Conservation (phyloP, 2,888 invertebrate genomes). For the Acheta domesticus region DNA sequence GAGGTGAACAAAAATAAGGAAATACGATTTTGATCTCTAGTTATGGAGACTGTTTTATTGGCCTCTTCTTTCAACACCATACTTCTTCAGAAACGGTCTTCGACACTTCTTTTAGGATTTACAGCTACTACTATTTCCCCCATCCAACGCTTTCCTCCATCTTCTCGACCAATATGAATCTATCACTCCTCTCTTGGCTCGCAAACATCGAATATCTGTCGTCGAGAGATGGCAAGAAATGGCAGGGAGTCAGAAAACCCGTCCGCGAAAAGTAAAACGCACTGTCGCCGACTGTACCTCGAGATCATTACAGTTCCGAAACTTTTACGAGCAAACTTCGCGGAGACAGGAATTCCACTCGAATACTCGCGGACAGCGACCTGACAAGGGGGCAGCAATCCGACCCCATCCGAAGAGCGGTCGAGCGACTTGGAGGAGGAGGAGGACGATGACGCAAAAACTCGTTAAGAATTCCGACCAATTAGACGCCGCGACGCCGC, state of each 20-base stretch:
- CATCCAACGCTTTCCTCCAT: too few relatives aligned
- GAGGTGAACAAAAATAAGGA: too few relatives aligned
- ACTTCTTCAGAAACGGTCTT: too few relatives aligned
- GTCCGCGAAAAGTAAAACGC: background rate
- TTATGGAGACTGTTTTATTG: too few relatives aligned
- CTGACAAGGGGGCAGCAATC: background rate
- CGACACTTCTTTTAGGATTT: too few relatives aligned
- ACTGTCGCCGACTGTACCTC: background rate
- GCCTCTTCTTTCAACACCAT: too few relatives aligned
- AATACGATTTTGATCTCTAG: too few relatives aligned
- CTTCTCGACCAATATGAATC: background rate
- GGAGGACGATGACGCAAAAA: background rate
- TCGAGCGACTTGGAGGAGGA: background rate
- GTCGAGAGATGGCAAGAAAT: background rate
- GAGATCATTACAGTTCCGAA: background rate
- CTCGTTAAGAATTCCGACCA: constrained; percentile 9
- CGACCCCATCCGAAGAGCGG: background rate
- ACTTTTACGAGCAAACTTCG: background rate
- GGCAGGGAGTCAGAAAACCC: background rate
- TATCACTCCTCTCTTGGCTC: background rate
- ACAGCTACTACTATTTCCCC: too few relatives aligned
- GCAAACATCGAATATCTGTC: background rate
- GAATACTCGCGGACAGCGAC: background rate
- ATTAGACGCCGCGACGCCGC: constrained; percentile 1
- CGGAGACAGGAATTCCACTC: background rate